Base-by-base conservation (phyloP, 30 jellyfish, hydroid and myxozoan genomes). In the Chironex yamaguchii region DNA sequence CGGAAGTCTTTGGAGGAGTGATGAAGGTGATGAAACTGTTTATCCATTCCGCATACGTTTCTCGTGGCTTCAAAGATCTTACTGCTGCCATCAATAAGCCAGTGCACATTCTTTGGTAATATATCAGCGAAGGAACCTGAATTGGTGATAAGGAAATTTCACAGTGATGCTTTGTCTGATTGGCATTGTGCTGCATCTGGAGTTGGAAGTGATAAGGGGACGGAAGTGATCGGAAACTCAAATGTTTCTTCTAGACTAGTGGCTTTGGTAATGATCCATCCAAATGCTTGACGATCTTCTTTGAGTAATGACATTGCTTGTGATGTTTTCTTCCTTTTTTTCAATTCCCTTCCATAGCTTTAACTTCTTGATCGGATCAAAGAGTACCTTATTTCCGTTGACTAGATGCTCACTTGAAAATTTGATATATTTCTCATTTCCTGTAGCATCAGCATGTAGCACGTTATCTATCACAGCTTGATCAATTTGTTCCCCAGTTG, bases 201-300 rank as follows among this genome's bases (percentile, higher is more conserved):
- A 11, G 79, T 73, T 73, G 86, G 75, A 20, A 48, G 29, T 13
- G 77, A 1, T 3, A 73, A 49, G 9, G 79, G 86, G 27, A 73
- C 84, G 17, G 73, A 70, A 0, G 73, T 36, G 48, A 34, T 80
- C n/a, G 91, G 72, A 64, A 34, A 80, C 12, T 69, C 29, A 54
- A 70, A 67, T 35, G 92, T 79, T 49, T 82, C 87, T 51, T 82
- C 80, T 50, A 82, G 64, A 34, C 86, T 51, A 36, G 81, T 53
- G 22, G 92, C 87, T 52, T 82, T 82, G 11, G 92, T 72, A 52
- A 82, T 86, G 31, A 82, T 30, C 28, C 52, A 69, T 35, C 92
- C 92, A 82, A 81, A 81, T n/a, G 92, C 92, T 51, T 82, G 87
- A 17, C 92, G 81, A 73, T 51, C 92, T 49, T 82, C 79, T 70